Base-by-base conservation (phyloP, 2,113 vertebrate species). In the Rhinichthys klamathensis region DNA sequence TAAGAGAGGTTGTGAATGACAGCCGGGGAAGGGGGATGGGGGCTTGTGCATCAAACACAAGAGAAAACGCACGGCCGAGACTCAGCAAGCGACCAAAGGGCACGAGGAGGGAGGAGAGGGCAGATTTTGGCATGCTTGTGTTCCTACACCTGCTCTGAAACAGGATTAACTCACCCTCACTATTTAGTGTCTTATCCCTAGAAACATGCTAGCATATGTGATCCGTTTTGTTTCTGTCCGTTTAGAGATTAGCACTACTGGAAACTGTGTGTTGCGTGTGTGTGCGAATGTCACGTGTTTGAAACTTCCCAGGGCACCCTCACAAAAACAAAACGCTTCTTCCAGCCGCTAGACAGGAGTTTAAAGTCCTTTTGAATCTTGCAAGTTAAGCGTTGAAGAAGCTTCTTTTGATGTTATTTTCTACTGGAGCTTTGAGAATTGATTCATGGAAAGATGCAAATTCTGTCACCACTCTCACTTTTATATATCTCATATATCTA, bases 61-160 rank as follows among this genome's bases (percentile, higher is more conserved):
- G 60, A 73, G 83, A 84, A 74, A 89, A 85, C 61, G 79, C 78
- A 81, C 12, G 46, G 15, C 27, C 51, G 82, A 73, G 58, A 73
- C 86, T 75, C 56, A 44, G 88, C 70, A 32, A 85, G 46, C 70
- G 88, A 83, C 84, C 88, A 85, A 58, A 88, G 78, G 88, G 76
- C 58, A 77, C 25, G 61, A 32, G 63, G 61, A 67, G 83, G 80
- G 90, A 44, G 65, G 83, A 77, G 61, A 23, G 76, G 51, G 60
- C 56, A 83, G 82, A 83, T 78, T 83, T 80, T 51, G 54, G 44
- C 73, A 38, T 79, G 46, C 76, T 85, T 69, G 87, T 86, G 83
- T 86, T 82, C 35, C 35, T 83, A 84, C 86, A 88, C 85, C 88
- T 88, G 90, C 88, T 90, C 73, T 56, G 54, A 79, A 84, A 86